phyloP scores from a whole-genome alignment of 1,140 invertebrate genomes.

The Drosophila pectinifera region DNA sequence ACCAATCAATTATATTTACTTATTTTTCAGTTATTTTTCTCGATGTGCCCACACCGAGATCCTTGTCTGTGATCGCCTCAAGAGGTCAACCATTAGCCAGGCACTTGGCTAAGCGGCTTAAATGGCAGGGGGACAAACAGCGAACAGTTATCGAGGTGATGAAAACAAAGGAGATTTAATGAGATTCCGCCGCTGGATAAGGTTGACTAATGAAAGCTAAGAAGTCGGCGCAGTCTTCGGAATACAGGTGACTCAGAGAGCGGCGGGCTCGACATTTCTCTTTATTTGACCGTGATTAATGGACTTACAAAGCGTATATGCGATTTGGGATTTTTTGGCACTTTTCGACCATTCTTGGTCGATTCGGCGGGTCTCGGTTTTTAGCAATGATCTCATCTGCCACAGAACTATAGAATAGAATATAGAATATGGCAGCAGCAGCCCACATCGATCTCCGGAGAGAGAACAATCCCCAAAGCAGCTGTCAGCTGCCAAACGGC shows the following conservation, averaged over 20 bases:
- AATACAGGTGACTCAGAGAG: slow-evolving; percentile 51
- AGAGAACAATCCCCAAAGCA: slow-evolving; percentile 52
- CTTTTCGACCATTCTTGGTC: slow-evolving; percentile 39
- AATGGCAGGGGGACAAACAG: slow-evolving; percentile 43
- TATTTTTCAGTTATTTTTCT: background rate
- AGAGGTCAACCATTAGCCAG: slow-evolving; percentile 30
- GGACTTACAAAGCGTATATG: slow-evolving; percentile 66
- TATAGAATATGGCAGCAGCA: slow-evolving; percentile 10
- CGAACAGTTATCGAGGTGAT: slow-evolving; percentile 43
- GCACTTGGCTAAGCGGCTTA: slow-evolving; percentile 43
- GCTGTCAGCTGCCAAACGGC: slow-evolving; percentile 27
- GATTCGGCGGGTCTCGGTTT: slow-evolving; percentile 40
- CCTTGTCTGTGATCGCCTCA: slow-evolving; percentile 6
- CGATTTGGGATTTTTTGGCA: slow-evolving; percentile 35
- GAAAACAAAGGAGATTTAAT: slow-evolving; percentile 56
- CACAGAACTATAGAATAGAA: slow-evolving; percentile 17
- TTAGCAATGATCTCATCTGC: slow-evolving; percentile 76
- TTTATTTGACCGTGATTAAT: slow-evolving; percentile 67
- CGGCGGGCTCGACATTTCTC: slow-evolving; percentile 35
- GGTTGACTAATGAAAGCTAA: slow-evolving; percentile 44
- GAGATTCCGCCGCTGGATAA: slow-evolving; percentile 52
- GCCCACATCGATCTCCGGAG: slow-evolving; percentile 59
- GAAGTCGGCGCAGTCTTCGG: slow-evolving; percentile 16
- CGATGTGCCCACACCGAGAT: background rate
- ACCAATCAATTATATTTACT: background rate